Evolutionary conservation across 2,113 vertebrate genomes (phyloP).

Genomic region (Myodes glareolus): DNA sequence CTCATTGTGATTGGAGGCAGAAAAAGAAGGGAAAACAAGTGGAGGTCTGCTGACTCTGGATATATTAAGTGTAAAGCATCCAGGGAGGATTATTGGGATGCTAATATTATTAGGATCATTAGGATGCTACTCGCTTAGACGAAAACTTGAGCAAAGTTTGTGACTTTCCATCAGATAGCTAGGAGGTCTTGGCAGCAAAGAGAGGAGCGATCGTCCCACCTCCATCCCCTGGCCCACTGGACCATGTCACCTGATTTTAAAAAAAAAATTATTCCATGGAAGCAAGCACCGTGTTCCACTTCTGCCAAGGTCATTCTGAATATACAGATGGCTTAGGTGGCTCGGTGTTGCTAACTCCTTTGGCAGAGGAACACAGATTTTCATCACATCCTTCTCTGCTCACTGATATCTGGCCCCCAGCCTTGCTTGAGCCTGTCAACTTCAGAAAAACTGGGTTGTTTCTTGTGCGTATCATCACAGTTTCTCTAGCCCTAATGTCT

Average conservation of each 20-base stretch:
- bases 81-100: not conserved
- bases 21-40: not conserved
- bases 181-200: constrained; percentile 67
- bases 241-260: constrained; percentile 13
- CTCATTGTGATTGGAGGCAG: constrained; percentile 5
- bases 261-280: not conserved
- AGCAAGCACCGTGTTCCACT: constrained; percentile 60
- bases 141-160: constrained; percentile 40
- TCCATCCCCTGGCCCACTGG: not conserved
- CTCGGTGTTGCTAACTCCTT: constrained; percentile 66
- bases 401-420: constrained; percentile 74
- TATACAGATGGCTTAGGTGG: constrained; percentile 79
- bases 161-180: constrained; percentile 18
- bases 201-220: not conserved
- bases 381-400: constrained; percentile 71
- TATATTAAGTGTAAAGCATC: constrained; percentile 41
- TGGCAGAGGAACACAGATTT: constrained; percentile 76
- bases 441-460: constrained; percentile 30
- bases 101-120: no score
- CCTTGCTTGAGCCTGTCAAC: constrained; percentile 59
- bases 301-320: constrained; percentile 80
- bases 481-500: constrained; percentile 4
- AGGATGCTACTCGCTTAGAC: not conserved
- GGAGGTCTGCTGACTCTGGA: not conserved
- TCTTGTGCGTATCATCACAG: not conserved